Base-by-base conservation (phyloP, 2,113 vertebrate species). In the Charina bottae region DNA sequence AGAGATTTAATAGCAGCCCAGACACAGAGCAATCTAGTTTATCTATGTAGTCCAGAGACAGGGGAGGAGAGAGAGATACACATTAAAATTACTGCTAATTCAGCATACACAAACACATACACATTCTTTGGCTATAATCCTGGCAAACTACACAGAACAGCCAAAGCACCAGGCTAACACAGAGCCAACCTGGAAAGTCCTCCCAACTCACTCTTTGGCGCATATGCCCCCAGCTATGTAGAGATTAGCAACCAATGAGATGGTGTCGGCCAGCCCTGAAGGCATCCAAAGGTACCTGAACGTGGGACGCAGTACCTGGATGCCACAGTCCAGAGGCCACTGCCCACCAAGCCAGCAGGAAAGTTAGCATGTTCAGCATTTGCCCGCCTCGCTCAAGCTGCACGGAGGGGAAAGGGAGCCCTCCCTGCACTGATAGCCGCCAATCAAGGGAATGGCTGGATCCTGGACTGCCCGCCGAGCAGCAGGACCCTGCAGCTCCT, bases 361-460 rank as follows among this genome's bases (percentile, higher is more conserved):
- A 83, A 46, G 54, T 4, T 0, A 12, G 78, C 24, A 3, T 2
- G 0, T 21, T 58, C 85, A 26, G 46, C 56, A 26, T 8, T 3
- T 21, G 15, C 58, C 17, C 42, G 10, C 33, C n/a, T 3, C 49
- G 12, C 19, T 3, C 7, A 7, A 58, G 89, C 28, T 7, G 12
- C 9, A 9, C 17, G 1, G 21, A 58, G 83, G 21, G 13, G 59
- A 15, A 26, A 9, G 2, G 26, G 28, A 84, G 6, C 21, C 28
- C 24, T 6, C 6, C 49, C 7, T 4, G 12, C 24, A 53, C 49
- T 9, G 9, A 93, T 5, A 89, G 83, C 11, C 54, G 60, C 0
- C 83, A 13, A 64, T 62, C 23, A 83, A 0, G 0, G 1, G 64
- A 68, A 83, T 21, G 6, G 0, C 1, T 15, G 0, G 49, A 4